phyloP scores from a whole-genome alignment of 2,888 invertebrate species.

The Watsonalla cultraria region DNA sequence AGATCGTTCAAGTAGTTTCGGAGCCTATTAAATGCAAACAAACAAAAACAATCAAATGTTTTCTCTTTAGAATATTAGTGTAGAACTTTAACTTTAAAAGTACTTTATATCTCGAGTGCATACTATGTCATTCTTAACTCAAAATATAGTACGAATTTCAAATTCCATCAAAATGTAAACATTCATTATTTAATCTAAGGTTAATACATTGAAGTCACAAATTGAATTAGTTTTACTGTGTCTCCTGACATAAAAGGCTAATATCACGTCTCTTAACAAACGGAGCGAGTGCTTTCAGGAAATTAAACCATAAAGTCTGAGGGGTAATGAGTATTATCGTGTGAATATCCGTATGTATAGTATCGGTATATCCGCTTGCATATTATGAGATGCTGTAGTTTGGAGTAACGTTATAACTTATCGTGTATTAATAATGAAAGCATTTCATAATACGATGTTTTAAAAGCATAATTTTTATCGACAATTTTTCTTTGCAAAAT shows the following conservation, averaged over 20 bases:
- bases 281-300: constrained; percentile 64
- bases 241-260: constrained; percentile 46
- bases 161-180: not conserved
- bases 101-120: too few relatives aligned
- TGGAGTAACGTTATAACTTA: too few relatives aligned
- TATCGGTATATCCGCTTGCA: not conserved
- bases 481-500: too few relatives aligned
- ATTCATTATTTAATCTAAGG: constrained; percentile 47
- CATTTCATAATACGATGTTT: too few relatives aligned
- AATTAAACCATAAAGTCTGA: constrained; percentile 68
- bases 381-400: not conserved
- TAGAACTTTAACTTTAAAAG: too few relatives aligned
- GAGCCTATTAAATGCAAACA: too few relatives aligned
- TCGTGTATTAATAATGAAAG: too few relatives aligned
- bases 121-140: not conserved
- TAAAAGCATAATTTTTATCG: too few relatives aligned
- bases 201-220: constrained; percentile 37
- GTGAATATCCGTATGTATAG: constrained; percentile 33
- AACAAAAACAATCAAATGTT: too few relatives aligned
- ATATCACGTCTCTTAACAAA: constrained; percentile 51
- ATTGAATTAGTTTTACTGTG: constrained; percentile 49
- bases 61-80: too few relatives aligned
- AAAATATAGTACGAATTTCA: not conserved
- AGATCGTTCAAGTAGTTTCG: too few relatives aligned
- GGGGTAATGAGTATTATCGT: constrained; percentile 51